Evolutionary conservation across 1,140 invertebrate genomes (phyloP), one percentile per base, ranked within the genome.

Genomic region (Muscidifurax raptorellus): DNA sequence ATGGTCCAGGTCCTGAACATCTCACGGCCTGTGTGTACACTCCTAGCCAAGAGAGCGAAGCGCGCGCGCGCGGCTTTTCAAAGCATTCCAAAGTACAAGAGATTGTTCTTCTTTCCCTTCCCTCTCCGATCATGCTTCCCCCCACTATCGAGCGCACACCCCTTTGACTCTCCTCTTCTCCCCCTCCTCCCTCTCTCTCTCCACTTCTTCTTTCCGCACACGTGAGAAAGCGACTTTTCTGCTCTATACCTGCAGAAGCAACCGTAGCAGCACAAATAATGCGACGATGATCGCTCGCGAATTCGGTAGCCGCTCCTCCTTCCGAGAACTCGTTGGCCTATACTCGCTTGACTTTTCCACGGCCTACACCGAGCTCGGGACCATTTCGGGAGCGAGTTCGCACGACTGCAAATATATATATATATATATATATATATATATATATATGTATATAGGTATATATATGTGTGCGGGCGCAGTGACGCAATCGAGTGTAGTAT

Each of bases 41-140:
- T 85, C 88, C 88, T 88, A 89, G 88, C 87, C 87, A 86, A 87
- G 86, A 88, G 52, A 83, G 80, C 71, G 40, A 59, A 27, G 77
- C 71, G 77, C 74, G 82, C 83, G 86, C 90, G 89, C 90, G 92
- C 92, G 92, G 92, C 89, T 90, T 91, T 92, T 92, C 92, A 93
- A 93, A 93, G 92, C 92, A 93, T 93, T 93, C 92, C 92, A 90
- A 90, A 90, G 90, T 90, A 89, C 90, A 89, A 91, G 89, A 90
- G 89, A 90, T 89, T 90, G 88, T 91, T 90, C 88, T 89, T 88
- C 90, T 89, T 89, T 87, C 88, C 88, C 86, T 74, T 85, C 80
- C 87, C 79, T 72, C 82, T 67, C 79, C 6, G 69, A 52, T 83
- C 67, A 71, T 72, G 30, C 71, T 72, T 32, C 83, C 36, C 83